phyloP scores from a whole-genome alignment of 2,797 vertebrate species.

The Gymnoscopelus microlampas region DNA sequence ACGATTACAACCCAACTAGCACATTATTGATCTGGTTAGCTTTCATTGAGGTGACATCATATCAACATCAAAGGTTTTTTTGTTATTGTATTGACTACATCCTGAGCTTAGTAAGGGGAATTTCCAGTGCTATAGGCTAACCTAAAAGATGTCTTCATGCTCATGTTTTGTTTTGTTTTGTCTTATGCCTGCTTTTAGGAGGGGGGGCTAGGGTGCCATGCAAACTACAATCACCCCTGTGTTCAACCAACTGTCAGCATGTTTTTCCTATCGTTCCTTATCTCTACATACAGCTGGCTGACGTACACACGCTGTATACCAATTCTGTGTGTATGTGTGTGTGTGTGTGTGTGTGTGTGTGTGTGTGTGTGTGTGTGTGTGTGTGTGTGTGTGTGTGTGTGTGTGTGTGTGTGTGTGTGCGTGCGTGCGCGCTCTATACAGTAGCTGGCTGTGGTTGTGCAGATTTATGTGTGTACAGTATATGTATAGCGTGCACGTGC shows the following conservation, averaged over 20 bases:
- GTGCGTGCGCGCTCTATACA: background rate
- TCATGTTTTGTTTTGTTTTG: no score
- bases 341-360: background rate
- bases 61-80: no score
- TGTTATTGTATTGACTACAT: no score
- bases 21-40: no score
- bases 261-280: constrained; percentile 9
- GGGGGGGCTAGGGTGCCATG: background rate
- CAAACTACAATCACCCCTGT: constrained; percentile 21
- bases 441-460: no score
- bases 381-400: background rate
- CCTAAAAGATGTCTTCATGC: no score
- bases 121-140: no score
- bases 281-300: constrained; percentile 28
- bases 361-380: constrained; percentile 1
- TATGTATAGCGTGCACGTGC: background rate
- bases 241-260: constrained; percentile 51
- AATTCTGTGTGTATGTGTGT: constrained; percentile 5
- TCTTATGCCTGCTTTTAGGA: no score
- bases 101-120: no score
- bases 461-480: no score
- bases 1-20: no score
- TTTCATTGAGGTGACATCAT: no score
- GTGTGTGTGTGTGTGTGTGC: constrained; percentile 8
- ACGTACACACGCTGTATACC: constrained; percentile 30